Base-by-base conservation (phyloP, 2,797 vertebrate genomes). In the Perodicticus potto region DNA sequence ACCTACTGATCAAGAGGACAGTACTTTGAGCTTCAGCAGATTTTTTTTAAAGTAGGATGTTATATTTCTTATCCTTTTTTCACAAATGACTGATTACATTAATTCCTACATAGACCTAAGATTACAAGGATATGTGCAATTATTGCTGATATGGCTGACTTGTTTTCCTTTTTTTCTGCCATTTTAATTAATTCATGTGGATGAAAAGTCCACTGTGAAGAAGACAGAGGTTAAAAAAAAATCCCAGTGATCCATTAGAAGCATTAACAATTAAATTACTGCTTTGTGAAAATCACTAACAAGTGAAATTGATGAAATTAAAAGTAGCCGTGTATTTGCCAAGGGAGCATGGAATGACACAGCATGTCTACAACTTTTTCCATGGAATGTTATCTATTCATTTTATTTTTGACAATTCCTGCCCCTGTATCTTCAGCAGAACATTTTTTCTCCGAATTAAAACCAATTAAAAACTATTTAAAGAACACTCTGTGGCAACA, bases 391-490 rank as follows among this genome's bases (percentile, higher is more conserved):
- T 95, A 83, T 96, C 86, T 93, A 78, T 85, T 94, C 37, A 78
- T 95, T 95, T 96, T 89, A 93, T 91, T 96, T 96, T 95, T 81
- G 74, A 97, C 88, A 80, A 93, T 88, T 70, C 55, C 83, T 95
- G 78, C 74, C 82, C 95, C 45, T 73, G 59, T 80, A 43, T 89
- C 91, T 94, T 63, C 86, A 89, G 92, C 67, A 74, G 82, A 97
- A 96, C 74, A 80, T 83, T 80, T 83, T 91, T 96, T 40, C 94
- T 96, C 83, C 83, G 92, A 97, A 95, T 96, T 76, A 95, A 95
- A 96, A 77, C 92, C 94, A 95, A 96, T 97, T 97, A 97, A 96
- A 97, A 97, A 89, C 94, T 97, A 94, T 97, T 96, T 97, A 96
- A 95, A 86, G 96, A 97, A 94, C 74, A 40, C 45, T 96, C 97